Base-by-base conservation (phyloP, 2,113 vertebrate species). In the Rhinoderma darwinii region DNA sequence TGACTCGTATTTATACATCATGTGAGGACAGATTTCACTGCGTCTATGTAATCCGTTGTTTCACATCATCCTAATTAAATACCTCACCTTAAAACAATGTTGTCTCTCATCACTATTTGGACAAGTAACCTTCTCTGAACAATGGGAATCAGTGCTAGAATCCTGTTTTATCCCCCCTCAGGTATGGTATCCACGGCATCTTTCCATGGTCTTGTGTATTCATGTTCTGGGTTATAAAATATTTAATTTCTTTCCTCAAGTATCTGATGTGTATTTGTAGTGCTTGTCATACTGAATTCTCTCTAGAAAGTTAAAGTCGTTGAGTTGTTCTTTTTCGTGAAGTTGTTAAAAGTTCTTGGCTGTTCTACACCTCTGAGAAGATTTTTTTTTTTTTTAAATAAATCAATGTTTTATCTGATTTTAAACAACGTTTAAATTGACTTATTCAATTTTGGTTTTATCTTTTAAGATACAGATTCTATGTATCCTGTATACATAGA, bases 161-260 rank as follows among this genome's bases (percentile, higher is more conserved):
- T 72, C 15, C 68, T 43, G 37, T 43, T 27, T 63, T 66, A 27
- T 82, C 66, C 35, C 51, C 76, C 77, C 73, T 75, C 77, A 43
- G 56, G 79, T 82, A 18, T 22, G 20, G 27, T 63, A 82, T 82
- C 54, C 56, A 81, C 22, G 77, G 54, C 78, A 63, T 27, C 79
- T 44, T 27, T 82, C 56, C 56, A 82, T 27, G 41, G 56, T 66
- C 79, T 63, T 82, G 79, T 82, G 44, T 66, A 82, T 56, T 82
- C 79, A 63, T 82, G 79, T 82, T 63, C 39, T 66, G 14, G n/a
- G 11, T 63, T 82, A 44, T 66, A 30, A 66, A 32, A 27, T 44
- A 18, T 63, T 81, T 41, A 15, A 66, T 80, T 80, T 47, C 39
- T 37, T 39, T 59, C 32, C n/a, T 35, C 47, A 17, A 54, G 47